Percentiles rank a stretch among this genome's conserved stretches.
Conservation (phyloP, 2,797 vertebrate genomes). For the Etheostoma nigrum region DNA sequence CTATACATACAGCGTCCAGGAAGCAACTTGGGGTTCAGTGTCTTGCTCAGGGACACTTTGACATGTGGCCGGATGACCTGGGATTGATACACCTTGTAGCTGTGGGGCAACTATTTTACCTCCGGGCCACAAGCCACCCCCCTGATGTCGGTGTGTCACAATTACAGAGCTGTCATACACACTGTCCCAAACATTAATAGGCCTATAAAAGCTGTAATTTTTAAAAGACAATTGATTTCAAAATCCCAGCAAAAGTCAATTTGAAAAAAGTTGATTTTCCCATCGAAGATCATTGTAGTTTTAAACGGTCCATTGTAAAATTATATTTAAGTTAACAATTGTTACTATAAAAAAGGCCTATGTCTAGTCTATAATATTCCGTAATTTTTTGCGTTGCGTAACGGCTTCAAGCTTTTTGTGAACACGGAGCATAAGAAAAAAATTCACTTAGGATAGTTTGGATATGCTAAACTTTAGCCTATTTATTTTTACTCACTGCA, state of each 20-base stretch:
- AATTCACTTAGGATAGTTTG: no score
- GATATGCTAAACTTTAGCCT: no score
- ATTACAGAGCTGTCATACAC: slow-evolving; percentile 20
- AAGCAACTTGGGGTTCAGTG: no score
- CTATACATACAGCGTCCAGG: no score
- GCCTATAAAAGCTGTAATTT: neutral
- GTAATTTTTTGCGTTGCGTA: neutral
- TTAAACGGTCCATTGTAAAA: neutral
- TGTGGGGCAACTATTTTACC: no score
- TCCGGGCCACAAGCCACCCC: no score
- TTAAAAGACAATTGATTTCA: neutral
- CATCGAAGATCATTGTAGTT: neutral
- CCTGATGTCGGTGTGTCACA: slow-evolving; percentile 26
- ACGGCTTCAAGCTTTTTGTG: neutral
- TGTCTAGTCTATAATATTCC: neutral
- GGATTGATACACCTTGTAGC: no score
- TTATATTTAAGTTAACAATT: neutral
- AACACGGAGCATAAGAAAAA: no score
- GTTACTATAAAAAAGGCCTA: neutral
- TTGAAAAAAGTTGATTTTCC: neutral
- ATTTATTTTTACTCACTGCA: neutral
- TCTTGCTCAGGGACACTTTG: no score
- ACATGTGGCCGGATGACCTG: no score
- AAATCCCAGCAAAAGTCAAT: neutral
- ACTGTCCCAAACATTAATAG: slow-evolving; percentile 19